Conservation (phyloP, 2,113 vertebrate genomes). For the Poicephalus gulielmi region DNA sequence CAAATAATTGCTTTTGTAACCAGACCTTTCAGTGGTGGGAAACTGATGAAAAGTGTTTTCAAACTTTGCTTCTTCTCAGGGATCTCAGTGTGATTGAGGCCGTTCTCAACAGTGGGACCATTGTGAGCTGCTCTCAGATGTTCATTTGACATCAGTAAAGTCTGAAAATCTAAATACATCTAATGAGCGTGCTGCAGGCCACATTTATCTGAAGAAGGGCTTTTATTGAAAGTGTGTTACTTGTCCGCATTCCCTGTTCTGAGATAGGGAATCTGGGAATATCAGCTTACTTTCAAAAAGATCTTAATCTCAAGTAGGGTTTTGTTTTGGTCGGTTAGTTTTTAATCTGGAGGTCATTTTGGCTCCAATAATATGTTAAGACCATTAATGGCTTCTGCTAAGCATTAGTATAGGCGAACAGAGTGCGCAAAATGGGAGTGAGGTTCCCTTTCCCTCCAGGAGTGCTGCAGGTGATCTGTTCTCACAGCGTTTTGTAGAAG, state of each 20-base stretch:
- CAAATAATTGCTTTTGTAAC: not conserved
- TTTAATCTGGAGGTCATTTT: not conserved
- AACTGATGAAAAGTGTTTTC: not conserved
- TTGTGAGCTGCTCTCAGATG: not conserved
- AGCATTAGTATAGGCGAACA: not conserved
- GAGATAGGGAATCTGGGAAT: not conserved
- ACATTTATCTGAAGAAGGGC: not conserved
- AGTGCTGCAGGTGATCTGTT: not conserved
- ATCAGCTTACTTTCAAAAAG: not conserved
- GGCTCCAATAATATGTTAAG: not conserved
- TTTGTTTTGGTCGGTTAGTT: not conserved
- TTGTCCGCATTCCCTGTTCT: not conserved
- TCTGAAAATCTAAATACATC: not conserved
- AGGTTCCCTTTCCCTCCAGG: not conserved
- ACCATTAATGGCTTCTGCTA: not conserved
- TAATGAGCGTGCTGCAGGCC: not conserved
- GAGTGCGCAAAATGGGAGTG: not conserved
- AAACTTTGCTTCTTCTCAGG: not conserved
- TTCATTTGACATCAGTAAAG: not conserved
- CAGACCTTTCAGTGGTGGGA: not conserved
- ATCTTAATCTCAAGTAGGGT: not conserved
- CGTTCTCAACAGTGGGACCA: fast-evolving
- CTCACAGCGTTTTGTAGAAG: not conserved
- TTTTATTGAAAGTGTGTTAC: not conserved
- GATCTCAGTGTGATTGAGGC: not conserved